Percentiles rank a stretch among this genome's conserved stretches.
phyloP scores from a whole-genome alignment of 2,888 invertebrate species.

The Parnassius orleans region DNA sequence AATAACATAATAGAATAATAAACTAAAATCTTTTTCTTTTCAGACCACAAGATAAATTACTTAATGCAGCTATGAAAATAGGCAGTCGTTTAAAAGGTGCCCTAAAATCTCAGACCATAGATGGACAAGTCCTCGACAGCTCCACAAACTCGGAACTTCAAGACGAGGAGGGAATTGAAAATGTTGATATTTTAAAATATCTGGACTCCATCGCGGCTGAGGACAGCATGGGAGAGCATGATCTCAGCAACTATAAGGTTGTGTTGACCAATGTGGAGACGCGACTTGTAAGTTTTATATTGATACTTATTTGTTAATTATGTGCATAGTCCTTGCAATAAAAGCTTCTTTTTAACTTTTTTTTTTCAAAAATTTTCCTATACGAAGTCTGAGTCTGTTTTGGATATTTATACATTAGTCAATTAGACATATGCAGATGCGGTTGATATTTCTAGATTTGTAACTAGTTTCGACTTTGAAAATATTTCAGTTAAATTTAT shows the following conservation, averaged over 20 bases:
- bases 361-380: too few relatives aligned
- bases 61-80: conserved; percentile 64
- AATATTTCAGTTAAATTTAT: too few relatives aligned
- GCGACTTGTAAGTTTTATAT: conserved; percentile 55
- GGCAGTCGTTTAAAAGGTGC: conserved; percentile 84
- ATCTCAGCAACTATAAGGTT: conserved; percentile 64
- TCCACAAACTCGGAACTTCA: conserved; percentile 46
- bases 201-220: conserved; percentile 67
- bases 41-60: conserved; percentile 60
- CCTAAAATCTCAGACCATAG: conserved; percentile 76
- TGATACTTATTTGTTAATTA: too few relatives aligned
- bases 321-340: too few relatives aligned
- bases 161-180: conserved; percentile 55
- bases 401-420: too few relatives aligned
- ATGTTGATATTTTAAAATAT: conserved; percentile 63
- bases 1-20: background rate
- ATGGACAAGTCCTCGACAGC: conserved; percentile 69
- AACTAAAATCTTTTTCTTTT: conserved; percentile 14
- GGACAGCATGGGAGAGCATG: conserved; percentile 58
- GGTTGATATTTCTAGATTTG: too few relatives aligned
- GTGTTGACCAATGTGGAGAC: conserved; percentile 69
- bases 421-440: too few relatives aligned
- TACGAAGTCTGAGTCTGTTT: too few relatives aligned
- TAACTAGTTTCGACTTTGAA: too few relatives aligned
- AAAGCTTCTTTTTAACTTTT: too few relatives aligned